A percentile compares a stretch with the other conserved stretches of the same genome.
Conservation (phyloP, 2,888 invertebrate genomes). For the Folsomia manolachei region DNA sequence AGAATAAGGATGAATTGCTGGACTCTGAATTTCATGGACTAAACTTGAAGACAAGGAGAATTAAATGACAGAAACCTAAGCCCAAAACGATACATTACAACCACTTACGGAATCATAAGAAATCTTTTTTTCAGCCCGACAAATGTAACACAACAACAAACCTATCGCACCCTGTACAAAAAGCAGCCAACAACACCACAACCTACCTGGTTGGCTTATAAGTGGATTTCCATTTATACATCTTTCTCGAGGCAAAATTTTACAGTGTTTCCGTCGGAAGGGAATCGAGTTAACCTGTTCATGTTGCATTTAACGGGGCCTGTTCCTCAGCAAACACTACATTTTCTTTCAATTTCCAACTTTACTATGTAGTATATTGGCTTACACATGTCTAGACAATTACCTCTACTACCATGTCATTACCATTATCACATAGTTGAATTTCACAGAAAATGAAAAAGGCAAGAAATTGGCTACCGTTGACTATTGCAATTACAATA, state of each 20-base stretch:
- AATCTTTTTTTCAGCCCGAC: not conserved
- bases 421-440: conserved; percentile 24
- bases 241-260: too few relatives aligned
- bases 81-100: conserved; percentile 1
- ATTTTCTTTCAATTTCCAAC: not conserved
- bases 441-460: conserved; percentile 18
- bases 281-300: not conserved
- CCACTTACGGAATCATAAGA: not conserved
- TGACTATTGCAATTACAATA: conserved; percentile 10
- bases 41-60: too few relatives aligned
- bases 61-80: not conserved
- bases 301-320: conserved; percentile 9
- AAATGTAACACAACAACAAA: not conserved
- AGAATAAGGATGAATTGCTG: not conserved
- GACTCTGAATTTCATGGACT: too few relatives aligned
- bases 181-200: too few relatives aligned
- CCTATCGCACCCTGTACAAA: not conserved
- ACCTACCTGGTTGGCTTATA: too few relatives aligned
- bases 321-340: too few relatives aligned
- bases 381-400: conserved; percentile 18
- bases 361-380: not conserved
- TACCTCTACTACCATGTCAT: conserved; percentile 16
- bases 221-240: too few relatives aligned
- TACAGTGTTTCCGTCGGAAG: conserved; percentile 19
- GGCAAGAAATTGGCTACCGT: conserved; percentile 7